Evolutionary conservation across 2,797 vertebrate genomes (phyloP).

Genomic region (Fistularia commersonii): DNA sequence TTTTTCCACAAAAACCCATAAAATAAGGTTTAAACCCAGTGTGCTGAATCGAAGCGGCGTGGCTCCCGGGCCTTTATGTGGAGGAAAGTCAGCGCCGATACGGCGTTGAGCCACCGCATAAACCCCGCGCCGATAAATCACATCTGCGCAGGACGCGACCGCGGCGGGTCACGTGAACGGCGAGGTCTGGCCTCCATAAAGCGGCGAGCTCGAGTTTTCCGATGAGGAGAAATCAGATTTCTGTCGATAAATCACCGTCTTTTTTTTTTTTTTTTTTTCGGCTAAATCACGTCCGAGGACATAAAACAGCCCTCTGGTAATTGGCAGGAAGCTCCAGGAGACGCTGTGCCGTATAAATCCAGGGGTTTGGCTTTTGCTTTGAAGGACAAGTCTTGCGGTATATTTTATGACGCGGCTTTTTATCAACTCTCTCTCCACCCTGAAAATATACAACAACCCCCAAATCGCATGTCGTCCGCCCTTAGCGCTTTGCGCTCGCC

Average conservation of each 20-base stretch:
- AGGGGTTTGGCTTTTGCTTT: conserved; percentile 20
- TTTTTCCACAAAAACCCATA: conserved; percentile 41
- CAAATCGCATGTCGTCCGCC: too few relatives aligned
- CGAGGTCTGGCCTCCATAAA: conserved; percentile 45
- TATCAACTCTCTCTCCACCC: not conserved
- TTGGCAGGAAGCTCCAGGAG: conserved; percentile 20
- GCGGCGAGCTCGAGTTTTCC: conserved; percentile 33
- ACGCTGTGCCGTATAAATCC: conserved; percentile 21
- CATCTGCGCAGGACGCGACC: conserved; percentile 21
- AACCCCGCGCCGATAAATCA: conserved; percentile 38
- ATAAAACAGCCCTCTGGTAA: conserved; percentile 31
- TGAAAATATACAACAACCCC: too few relatives aligned
- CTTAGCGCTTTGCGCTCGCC: too few relatives aligned
- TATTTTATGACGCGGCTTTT: conserved; percentile 13
- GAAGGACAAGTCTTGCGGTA: not conserved
- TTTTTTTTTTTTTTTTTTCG: conserved; percentile 8
- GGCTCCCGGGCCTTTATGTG: conserved; percentile 52
- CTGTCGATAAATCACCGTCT: conserved; percentile 37
- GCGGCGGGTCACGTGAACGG: conserved; percentile 31
- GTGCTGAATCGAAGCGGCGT: conserved; percentile 38
- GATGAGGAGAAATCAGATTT: conserved; percentile 48
- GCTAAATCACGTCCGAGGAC: conserved; percentile 23
- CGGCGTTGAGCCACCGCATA: conserved; percentile 48
- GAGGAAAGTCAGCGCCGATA: conserved; percentile 48
- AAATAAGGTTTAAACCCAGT: conserved; percentile 46